Conservation (phyloP, 2,113 vertebrate species). For the Trichomycterus rosablanca region DNA sequence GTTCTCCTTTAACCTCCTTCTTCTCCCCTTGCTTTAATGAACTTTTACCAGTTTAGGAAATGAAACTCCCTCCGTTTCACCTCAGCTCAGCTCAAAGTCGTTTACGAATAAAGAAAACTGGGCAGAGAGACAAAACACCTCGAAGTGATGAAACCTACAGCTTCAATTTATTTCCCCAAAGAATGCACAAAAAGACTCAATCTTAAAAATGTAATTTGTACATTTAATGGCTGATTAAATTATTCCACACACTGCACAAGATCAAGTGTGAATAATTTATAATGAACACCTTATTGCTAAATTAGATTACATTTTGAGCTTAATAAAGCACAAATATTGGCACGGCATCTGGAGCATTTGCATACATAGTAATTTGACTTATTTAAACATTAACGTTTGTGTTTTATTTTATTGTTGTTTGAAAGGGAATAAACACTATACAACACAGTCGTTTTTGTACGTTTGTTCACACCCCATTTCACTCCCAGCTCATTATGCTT, state of each 20-base stretch:
- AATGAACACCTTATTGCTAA: slow-evolving; percentile 40
- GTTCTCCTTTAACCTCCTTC: slow-evolving; percentile 32
- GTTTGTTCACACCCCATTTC: slow-evolving; percentile 23
- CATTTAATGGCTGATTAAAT: slow-evolving; percentile 37
- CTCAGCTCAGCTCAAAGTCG: slow-evolving; percentile 20
- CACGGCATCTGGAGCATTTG: slow-evolving; percentile 29
- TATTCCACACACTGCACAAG: slow-evolving; percentile 30
- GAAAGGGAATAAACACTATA: background rate
- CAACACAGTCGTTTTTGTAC: slow-evolving; percentile 10
- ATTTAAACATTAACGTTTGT: slow-evolving; percentile 35
- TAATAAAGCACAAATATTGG: slow-evolving; percentile 35
- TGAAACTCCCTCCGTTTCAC: slow-evolving; percentile 33
- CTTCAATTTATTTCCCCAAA: slow-evolving; percentile 6
- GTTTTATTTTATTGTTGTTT: slow-evolving; percentile 19
- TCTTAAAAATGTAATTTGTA: slow-evolving; percentile 23
- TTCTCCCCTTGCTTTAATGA: slow-evolving; percentile 43
- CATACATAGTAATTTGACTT: slow-evolving; percentile 39
- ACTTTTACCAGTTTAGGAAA: slow-evolving; percentile 48
- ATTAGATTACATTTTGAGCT: slow-evolving; percentile 39
- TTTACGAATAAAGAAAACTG: slow-evolving; percentile 16
- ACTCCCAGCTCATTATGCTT: slow-evolving; percentile 23
- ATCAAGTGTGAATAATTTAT: slow-evolving; percentile 28
- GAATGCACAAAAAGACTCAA: slow-evolving; percentile 13
- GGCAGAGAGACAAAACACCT: slow-evolving; percentile 21
- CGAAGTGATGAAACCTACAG: slow-evolving; percentile 19